phyloP scores from a whole-genome alignment of 1,140 invertebrate genomes.

The Cotesia chilonis region DNA sequence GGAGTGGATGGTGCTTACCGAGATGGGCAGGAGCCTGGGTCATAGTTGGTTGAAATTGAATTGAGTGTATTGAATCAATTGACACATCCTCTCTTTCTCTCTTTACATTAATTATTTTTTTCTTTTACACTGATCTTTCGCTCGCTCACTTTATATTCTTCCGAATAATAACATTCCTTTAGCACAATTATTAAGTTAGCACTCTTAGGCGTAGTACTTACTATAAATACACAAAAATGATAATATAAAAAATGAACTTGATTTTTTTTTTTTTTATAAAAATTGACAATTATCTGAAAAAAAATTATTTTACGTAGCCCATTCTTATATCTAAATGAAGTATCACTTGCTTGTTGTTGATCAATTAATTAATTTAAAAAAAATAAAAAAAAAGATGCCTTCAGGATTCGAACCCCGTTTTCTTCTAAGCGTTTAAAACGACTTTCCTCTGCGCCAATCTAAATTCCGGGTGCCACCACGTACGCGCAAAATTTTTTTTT shows the following conservation, averaged over 20 bases:
- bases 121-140: constrained; percentile 38
- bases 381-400: no score
- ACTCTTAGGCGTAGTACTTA: neutral
- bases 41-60: constrained; percentile 59
- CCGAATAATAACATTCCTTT: neutral
- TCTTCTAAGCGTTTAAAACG: no score
- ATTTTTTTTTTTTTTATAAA: constrained; percentile 37
- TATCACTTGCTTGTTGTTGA: no score
- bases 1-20: constrained; percentile 67
- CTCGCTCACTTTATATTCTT: constrained; percentile 50
- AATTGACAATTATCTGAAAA: constrained; percentile 23
- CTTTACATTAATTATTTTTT: constrained; percentile 26
- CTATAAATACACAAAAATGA: neutral
- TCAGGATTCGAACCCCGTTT: no score
- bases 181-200: constrained; percentile 10
- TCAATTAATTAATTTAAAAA: no score
- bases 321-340: no score
- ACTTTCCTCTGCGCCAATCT: no score
- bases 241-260: constrained; percentile 32
- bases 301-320: no score
- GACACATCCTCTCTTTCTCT: constrained; percentile 64
- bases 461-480: no score
- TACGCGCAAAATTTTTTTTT: no score
- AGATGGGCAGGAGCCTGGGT: constrained; percentile 66
- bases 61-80: constrained; percentile 40